Conservation (phyloP, 1,140 invertebrate species). For the Aphelenchoides besseyi region DNA sequence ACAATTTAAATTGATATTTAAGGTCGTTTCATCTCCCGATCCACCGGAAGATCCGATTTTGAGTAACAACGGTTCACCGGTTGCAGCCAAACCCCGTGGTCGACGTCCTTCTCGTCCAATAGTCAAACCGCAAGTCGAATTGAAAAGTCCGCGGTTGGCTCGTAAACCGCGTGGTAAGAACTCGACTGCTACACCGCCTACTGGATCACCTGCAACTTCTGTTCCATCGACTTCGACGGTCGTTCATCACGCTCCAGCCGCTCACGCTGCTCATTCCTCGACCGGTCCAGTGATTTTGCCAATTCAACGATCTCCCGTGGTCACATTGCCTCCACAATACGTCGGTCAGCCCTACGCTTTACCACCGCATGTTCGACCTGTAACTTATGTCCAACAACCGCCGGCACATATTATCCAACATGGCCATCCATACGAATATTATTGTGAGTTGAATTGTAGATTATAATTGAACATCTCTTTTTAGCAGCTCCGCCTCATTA, state of each 20-base stretch:
- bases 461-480: background rate
- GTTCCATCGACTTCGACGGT: background rate
- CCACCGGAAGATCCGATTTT: background rate
- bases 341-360: background rate
- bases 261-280: background rate
- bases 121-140: background rate
- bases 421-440: background rate
- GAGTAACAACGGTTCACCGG: background rate
- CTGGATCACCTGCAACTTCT: background rate
- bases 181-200: background rate
- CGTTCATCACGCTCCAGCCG: background rate
- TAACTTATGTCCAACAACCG: background rate
- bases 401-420: constrained; percentile 4
- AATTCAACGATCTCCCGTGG: background rate
- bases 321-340: background rate
- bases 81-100: background rate
- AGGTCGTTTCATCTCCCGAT: background rate
- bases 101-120: background rate
- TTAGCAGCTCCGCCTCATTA: constrained; percentile 14
- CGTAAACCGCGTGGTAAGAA: background rate
- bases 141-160: background rate
- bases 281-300: background rate
- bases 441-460: background rate
- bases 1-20: no score
- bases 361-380: constrained; percentile 4